These are phyloP conservation scores for Esox niger DNA, from an alignment of 2,113 vertebrate genomes.

Conservation along the genomic window DNA sequence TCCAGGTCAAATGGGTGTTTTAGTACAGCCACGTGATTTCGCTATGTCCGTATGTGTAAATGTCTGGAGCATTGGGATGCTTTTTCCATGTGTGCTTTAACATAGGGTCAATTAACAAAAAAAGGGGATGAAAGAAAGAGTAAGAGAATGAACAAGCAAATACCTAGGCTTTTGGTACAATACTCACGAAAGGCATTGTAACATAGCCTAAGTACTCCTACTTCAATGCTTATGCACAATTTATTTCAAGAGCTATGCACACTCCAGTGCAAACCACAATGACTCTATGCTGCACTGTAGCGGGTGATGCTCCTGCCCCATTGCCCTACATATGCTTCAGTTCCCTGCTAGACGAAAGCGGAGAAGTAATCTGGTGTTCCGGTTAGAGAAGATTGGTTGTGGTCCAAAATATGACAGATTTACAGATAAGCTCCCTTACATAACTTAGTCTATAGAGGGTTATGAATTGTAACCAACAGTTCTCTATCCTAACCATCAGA, in stretches of 20 bases:
- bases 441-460: too few species aligned
- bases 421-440: neutral
- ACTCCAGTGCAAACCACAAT: conserved; percentile 38
- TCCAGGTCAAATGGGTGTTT: neutral
- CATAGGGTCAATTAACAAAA: too few species aligned
- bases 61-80: too few species aligned
- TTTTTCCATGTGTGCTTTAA: too few species aligned
- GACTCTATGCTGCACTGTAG: conserved; percentile 19
- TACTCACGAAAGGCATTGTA: too few species aligned
- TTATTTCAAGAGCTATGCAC: conserved; percentile 37
- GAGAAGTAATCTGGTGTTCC: neutral
- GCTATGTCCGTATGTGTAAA: neutral
- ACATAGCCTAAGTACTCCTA: conserved; percentile 9
- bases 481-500: too few species aligned
- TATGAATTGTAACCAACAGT: too few species aligned
- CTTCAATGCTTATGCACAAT: conserved; percentile 26
- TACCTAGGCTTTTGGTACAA: neutral
- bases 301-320: conserved; percentile 43
- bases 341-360: conserved; percentile 6
- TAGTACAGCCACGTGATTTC: neutral
- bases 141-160: neutral
- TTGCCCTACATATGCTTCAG: conserved; percentile 54
- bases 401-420: neutral
- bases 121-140: neutral
- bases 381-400: neutral